Evolutionary conservation across 2,113 vertebrate species (phyloP).

Genomic region (Psammodynastes pulverulentus): DNA sequence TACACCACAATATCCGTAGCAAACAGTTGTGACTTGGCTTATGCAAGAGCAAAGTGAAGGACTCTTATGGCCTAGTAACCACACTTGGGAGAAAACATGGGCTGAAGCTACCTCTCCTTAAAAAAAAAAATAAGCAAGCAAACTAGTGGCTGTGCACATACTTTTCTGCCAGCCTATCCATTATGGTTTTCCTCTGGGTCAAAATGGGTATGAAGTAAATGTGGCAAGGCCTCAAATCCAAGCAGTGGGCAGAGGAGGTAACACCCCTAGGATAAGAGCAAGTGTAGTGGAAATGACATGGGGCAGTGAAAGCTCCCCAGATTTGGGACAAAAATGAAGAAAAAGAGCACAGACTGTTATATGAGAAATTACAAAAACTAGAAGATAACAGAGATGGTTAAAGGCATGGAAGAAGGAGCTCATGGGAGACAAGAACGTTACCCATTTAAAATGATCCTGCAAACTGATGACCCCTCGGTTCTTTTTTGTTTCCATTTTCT

Average conservation of each 20-base stretch:
- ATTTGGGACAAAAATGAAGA: not conserved
- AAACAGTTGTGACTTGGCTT: not conserved
- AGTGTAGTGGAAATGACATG: not conserved
- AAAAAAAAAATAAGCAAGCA: not conserved
- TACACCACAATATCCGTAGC: not conserved
- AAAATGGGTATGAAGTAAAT: not conserved
- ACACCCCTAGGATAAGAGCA: not conserved
- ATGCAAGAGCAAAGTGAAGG: not conserved
- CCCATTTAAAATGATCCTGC: not conserved
- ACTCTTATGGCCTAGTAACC: not conserved
- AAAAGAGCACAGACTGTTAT: not conserved
- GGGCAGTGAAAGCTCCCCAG: not conserved
- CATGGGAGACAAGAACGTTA: not conserved
- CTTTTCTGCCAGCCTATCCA: not conserved
- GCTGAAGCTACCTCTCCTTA: not conserved
- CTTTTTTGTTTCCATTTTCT: not conserved
- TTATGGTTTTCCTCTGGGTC: not conserved
- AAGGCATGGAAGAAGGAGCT: not conserved
- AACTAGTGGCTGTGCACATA: not conserved
- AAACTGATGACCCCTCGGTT: not conserved
- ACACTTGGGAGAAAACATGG: not conserved
- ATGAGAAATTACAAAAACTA: not conserved
- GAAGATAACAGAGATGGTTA: not conserved
- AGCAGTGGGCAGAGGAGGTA: not conserved
- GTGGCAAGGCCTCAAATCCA: not conserved